Evolutionary conservation across 2,888 invertebrate genomes (phyloP).

Genomic region (Ariolimax columbianus): DNA sequence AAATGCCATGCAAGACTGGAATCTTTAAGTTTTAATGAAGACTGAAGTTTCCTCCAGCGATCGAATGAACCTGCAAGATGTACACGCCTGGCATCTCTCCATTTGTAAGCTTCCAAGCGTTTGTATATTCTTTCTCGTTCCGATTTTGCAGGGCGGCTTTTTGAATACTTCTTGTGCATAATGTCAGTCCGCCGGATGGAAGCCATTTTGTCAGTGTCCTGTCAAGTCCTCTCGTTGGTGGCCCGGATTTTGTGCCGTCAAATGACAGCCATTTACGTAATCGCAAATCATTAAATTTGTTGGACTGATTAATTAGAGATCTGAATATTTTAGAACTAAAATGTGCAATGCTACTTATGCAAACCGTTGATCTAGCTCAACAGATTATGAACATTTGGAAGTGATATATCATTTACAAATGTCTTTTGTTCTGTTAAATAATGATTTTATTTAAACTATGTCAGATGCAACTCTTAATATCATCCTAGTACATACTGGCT

Average conservation of each 20-base stretch:
- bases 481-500: too few species aligned
- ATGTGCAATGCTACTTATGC: neutral
- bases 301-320: neutral
- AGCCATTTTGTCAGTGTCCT: conserved; percentile 58
- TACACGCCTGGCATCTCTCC: conserved; percentile 57
- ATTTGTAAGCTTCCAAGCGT: conserved; percentile 57
- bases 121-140: conserved; percentile 54
- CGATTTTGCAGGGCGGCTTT: conserved; percentile 55
- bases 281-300: too few species aligned
- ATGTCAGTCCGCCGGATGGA: conserved; percentile 57
- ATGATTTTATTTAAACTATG: too few species aligned
- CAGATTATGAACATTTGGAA: too few species aligned
- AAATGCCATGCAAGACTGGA: conserved; percentile 61
- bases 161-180: conserved; percentile 51
- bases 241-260: conserved; percentile 42
- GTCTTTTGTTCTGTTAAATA: too few species aligned
- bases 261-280: neutral
- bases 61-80: conserved; percentile 58
- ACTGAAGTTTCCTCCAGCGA: conserved; percentile 57
- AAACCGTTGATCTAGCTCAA: neutral
- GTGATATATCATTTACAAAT: too few species aligned
- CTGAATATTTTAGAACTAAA: neutral
- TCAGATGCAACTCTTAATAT: too few species aligned
- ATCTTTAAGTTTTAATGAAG: conserved; percentile 58
- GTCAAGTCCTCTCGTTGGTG: conserved; percentile 33